Percentiles rank a stretch among this genome's conserved stretches.
phyloP scores from a whole-genome alignment of 2,888 invertebrate species.

The Pseudanteris insignis region DNA sequence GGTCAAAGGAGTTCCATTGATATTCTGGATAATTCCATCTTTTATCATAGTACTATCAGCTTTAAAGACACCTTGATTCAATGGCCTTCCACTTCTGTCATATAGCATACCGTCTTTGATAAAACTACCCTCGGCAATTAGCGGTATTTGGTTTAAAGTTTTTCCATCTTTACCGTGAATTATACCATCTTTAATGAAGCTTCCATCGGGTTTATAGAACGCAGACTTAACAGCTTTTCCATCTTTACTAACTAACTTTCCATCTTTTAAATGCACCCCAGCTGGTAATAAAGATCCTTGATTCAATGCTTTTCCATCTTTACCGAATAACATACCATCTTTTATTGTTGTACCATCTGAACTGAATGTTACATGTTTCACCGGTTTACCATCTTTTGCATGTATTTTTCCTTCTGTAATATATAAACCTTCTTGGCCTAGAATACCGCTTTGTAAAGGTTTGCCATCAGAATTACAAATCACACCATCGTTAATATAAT shows the following conservation, averaged over 20 bases:
- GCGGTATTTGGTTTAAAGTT: conserved; percentile 58
- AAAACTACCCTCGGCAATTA: conserved; percentile 57
- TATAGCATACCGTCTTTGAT: conserved; percentile 57
- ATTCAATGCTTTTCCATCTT: conserved; percentile 58
- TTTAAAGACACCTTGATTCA: conserved; percentile 60
- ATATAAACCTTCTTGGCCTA: conserved; percentile 58
- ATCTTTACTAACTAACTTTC: conserved; percentile 61
- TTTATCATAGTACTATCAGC: conserved; percentile 55
- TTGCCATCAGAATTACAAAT: conserved; percentile 58
- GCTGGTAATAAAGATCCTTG: conserved; percentile 61
- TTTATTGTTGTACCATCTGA: conserved; percentile 60
- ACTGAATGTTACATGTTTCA: conserved; percentile 59
- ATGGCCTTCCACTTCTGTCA: conserved; percentile 50
- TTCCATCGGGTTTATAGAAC: conserved; percentile 61
- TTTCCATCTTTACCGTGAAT: conserved; percentile 57
- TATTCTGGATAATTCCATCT: conserved; percentile 56
- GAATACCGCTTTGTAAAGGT: conserved; percentile 53
- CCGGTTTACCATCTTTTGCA: conserved; percentile 59
- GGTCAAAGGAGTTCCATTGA: conserved; percentile 50
- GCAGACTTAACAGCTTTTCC: conserved; percentile 59
- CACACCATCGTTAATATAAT: conserved; percentile 58
- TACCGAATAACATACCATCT: conserved; percentile 58
- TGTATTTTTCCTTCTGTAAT: conserved; percentile 59
- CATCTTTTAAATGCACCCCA: conserved; percentile 60
- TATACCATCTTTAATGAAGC: conserved; percentile 60